Conservation (phyloP, 2,113 vertebrate genomes). For the Amazona guildingii region DNA sequence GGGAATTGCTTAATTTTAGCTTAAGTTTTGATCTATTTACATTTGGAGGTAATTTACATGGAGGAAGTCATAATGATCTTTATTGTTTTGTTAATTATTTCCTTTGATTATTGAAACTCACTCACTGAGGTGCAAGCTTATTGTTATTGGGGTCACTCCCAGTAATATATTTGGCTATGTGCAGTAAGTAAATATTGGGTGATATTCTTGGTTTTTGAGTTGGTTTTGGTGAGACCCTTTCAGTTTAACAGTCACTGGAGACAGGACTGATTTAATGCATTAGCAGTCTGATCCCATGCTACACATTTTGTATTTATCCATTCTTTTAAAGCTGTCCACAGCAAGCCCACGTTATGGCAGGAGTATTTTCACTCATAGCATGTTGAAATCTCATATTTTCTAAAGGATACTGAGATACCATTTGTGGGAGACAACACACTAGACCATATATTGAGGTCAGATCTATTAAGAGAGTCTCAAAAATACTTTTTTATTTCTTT, state of each 20-base stretch:
- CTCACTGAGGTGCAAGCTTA: constrained; percentile 20
- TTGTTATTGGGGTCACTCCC: constrained; percentile 6
- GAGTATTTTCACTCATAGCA: neutral
- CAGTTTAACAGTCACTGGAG: neutral
- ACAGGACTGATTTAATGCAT: neutral
- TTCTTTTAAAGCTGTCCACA: constrained; percentile 5
- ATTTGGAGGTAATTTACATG: constrained; percentile 57
- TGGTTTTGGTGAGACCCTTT: neutral
- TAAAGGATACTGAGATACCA: neutral
- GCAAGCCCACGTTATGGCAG: neutral
- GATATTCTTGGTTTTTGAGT: neutral
- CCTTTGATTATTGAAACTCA: constrained; percentile 51
- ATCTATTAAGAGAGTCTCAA: constrained; percentile 37
- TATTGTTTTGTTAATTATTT: constrained; percentile 61
- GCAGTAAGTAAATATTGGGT: neutral
- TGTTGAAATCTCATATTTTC: constrained; percentile 18
- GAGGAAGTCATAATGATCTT: constrained; percentile 42
- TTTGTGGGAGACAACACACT: constrained; percentile 2
- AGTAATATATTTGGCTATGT: neutral
- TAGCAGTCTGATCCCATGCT: neutral
- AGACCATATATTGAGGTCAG: constrained; percentile 41
- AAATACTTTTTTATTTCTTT: neutral
- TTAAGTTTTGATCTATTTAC: constrained; percentile 40
- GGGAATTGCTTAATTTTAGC: constrained; percentile 44
- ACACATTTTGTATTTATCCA: neutral